Base-by-base conservation (phyloP, 2,113 vertebrate genomes). In the Clarias magur region DNA sequence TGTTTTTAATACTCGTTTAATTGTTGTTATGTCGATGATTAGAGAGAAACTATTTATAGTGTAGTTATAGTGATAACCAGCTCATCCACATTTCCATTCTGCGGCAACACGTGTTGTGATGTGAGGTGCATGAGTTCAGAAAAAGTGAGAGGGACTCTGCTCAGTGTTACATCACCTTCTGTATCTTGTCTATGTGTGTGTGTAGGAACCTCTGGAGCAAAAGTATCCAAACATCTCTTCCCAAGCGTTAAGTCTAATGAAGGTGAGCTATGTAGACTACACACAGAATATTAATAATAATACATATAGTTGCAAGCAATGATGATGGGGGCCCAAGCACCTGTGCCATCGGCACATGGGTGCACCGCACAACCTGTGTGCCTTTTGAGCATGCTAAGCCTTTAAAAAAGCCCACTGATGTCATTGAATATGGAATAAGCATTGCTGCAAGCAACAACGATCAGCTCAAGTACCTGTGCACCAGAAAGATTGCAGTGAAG, bases 161-260 rank as follows among this genome's bases (percentile, higher is more conserved):
- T 21, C 30, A 42, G 19, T 15, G 54, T 59, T 56, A 86, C 42
- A 62, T 80, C 17, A 85, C 5, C 53, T 17, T 60, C 25, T 62
- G 42, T 57, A 75, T 75, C 11, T 75, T 75, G 17, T 42, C 17
- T 34, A 1, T 90, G 57, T 91, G 11, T 86, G n/a, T 86, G 53
- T 89, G 34, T 88, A 99, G 97, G 97, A 99, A 87, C 92, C 96
- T 0, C 82, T 99, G 83, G 97, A 99, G 93, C 90, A 95, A 89
- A 98, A 96, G 92, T 97, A 98, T 92, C 96, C 96, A 17, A 95
- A 93, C 86, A 93, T 97, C 79, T 97, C 97, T 0, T 94, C 94
- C 87, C 94, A 96, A 80, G 96, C 97, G 17, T 92, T 99, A 89
- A 93, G 95, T 80, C 91, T 99, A 80, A 96, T 99, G 96, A 99